These are phyloP conservation scores for human (Homo sapiens) DNA, from an alignment of 2,113 vertebrate species.

Conservation along the genomic window GRCh38 chr6:1132001-1132500, in stretches of 20 bases:
- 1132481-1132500: background rate
- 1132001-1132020: constrained; percentile 81
- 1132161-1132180: background rate
- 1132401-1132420: background rate
- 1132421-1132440: background rate
- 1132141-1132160: constrained; percentile 27
- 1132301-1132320: background rate
- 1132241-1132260: background rate
- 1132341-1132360: too few species aligned
- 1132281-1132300: background rate
- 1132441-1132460: background rate
- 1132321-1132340: background rate
- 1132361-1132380: background rate
- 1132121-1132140: constrained; percentile 70
- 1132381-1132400: background rate
- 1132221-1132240: background rate
- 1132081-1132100: background rate
- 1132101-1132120: constrained; percentile 67
- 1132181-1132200: too few species aligned
- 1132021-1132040: constrained; percentile 66
- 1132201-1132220: too few species aligned
- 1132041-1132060: constrained; percentile 67
- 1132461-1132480: background rate
- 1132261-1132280: background rate
- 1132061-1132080: constrained; percentile 73